Evolutionary conservation across 1,140 invertebrate species (phyloP).

Genomic region (Apolygus lucorum): DNA sequence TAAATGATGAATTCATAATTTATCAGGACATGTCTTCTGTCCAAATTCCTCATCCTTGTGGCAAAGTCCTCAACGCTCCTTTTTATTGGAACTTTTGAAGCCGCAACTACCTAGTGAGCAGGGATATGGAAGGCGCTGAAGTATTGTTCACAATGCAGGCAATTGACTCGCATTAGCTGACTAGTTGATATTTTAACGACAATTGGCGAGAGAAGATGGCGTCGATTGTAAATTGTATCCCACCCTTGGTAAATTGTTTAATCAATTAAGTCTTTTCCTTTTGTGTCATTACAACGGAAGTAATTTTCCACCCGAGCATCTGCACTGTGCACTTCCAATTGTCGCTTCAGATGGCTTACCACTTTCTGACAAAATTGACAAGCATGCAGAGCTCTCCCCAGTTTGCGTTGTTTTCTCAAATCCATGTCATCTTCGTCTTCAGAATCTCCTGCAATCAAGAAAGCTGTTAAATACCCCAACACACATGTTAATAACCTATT

Average conservation of each 20-base stretch:
- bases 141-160: no score
- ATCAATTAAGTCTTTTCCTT: neutral
- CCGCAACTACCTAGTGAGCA: no score
- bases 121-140: no score
- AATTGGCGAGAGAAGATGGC: neutral
- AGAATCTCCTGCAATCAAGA: no score
- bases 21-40: neutral
- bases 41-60: neutral
- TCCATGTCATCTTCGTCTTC: no score
- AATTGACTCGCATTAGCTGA: neutral
- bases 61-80: neutral
- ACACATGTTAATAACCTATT: no score
- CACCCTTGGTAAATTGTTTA: neutral
- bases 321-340: neutral
- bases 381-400: neutral
- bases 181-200: neutral
- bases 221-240: neutral
- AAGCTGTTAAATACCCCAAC: no score
- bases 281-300: neutral
- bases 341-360: neutral
- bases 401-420: no score
- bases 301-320: neutral
- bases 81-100: no score
- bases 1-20: neutral
- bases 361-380: neutral